Percentiles rank a stretch among this genome's conserved stretches.
Evolutionary conservation across 2,113 vertebrate species (phyloP).

Genomic region (Muntiacus muntjak): DNA sequence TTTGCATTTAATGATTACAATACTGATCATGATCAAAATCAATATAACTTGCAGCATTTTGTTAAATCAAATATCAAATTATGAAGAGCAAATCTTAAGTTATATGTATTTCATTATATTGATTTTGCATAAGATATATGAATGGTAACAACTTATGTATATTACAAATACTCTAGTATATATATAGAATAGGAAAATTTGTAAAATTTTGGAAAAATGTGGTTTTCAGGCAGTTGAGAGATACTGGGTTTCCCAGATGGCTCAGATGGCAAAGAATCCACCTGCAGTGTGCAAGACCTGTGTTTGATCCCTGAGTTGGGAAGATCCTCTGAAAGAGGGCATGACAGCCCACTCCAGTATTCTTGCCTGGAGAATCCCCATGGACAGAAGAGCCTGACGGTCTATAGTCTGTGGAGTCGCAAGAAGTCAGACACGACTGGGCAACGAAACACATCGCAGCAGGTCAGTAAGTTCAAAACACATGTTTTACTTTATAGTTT

Average conservation of each 20-base stretch:
- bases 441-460: background rate
- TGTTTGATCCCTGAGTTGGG: background rate
- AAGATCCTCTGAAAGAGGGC: background rate
- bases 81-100: background rate
- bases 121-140: background rate
- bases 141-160: background rate
- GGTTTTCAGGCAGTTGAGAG: background rate
- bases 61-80: background rate
- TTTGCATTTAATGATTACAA: background rate
- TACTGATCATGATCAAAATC: background rate
- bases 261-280: background rate
- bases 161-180: background rate
- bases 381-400: background rate
- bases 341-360: background rate
- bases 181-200: background rate
- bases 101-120: background rate
- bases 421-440: background rate
- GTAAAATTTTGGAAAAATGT: background rate
- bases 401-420: fast-evolving
- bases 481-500: conserved; percentile 1
- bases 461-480: background rate
- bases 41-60: background rate
- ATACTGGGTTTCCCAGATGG: background rate
- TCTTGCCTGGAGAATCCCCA: background rate
- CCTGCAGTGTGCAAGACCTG: background rate